Base-by-base conservation (phyloP, 1,140 invertebrate genomes). In the Rhizoglyphus robini region DNA sequence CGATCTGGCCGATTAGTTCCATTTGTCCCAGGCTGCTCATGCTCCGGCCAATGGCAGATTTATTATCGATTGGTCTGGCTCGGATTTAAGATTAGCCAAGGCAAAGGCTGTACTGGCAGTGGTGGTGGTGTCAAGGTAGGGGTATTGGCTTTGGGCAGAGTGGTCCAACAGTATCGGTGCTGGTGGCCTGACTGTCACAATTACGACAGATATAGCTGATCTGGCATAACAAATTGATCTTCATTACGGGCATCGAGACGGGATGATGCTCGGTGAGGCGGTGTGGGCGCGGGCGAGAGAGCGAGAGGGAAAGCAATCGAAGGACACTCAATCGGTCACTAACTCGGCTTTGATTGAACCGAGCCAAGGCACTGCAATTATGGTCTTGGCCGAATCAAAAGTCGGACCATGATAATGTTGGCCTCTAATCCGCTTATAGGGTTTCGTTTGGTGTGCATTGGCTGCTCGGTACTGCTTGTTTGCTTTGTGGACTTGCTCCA, bases 361-460 rank as follows among this genome's bases (percentile, higher is more conserved):
- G n/a, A n/a, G n/a, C n/a, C n/a, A n/a, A n/a, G n/a, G n/a, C n/a
- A 41, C 18, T 8, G 36, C 36, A 41, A 41, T 41, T 41, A 41
- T 41, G 36, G 36, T 41, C 8, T 41, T 11, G 36, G 18, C 36
- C 18, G 8, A 41, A 41, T 41, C 8, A 54, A 54, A 54, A 54
- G 51, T 54, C 51, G 51, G 20, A 54, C 23, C 23, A 20, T 54
- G 51, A 54, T 54, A 20, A 54, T 54, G 20, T 54, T 54, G 8
- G 23, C 20, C 51, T 54, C 20, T 54, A 54, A 54, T 54, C 51
- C 51, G 51, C 51, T 54, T 54, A 54, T 54, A 54, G 51, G 51
- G 51, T 54, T 54, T 54, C 20, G 51, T 20, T 54, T n/a, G n/a
- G n/a, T n/a, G n/a, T n/a, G n/a, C n/a, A n/a, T n/a, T n/a, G n/a